Base-by-base conservation (phyloP, 2,113 vertebrate species). In the Onychostruthus taczanowskii region DNA sequence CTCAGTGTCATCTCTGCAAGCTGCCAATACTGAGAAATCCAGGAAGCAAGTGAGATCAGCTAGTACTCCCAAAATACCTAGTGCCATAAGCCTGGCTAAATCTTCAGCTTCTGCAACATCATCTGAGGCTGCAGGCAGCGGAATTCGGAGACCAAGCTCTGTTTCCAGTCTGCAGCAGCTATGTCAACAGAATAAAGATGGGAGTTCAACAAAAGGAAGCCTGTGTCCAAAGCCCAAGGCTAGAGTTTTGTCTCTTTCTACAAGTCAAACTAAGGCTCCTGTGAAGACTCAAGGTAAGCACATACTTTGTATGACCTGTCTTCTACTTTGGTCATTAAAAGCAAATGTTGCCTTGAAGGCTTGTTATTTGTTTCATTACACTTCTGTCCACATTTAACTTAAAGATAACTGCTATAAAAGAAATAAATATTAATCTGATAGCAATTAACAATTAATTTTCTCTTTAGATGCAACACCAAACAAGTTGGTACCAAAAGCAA, bases 401-500 rank as follows among this genome's bases (percentile, higher is more conserved):
- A 77, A 77, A 81, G 7, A 1, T 85, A 58, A 50, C 17, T 59
- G 10, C 62, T 58, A 17, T 21, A 31, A 22, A 81, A 44, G 16
- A 13, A 75, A 58, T 16, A 41, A 74, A 30, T 33, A 15, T 22
- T 10, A 69, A 55, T 43, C 22, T 55, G 12, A 41, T 56, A 44
- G 41, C 28, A 64, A 46, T 24, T 92, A 87, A 93, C 27, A 58
- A 52, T 49, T 49, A 9, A 9, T 53, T 55, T 73, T 91, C 33
- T 89, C 24, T 66, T 79, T 84, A 98, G 97, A 95, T 72, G 85
- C 70, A 6, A 96, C 97, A 30, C 83, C 96, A 59, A 98, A 94
- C 28, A 75, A 85, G 11, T 6, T 2, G 1, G 92, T 88, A 11
- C 85, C 97, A 5, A 98, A 93, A 94, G 90, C 91, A 63, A 49